Percentiles rank a stretch among this genome's conserved stretches.
These are phyloP conservation scores for Leuciscus waleckii DNA, from an alignment of 2,797 vertebrate species.

Conservation along the genomic window DNA sequence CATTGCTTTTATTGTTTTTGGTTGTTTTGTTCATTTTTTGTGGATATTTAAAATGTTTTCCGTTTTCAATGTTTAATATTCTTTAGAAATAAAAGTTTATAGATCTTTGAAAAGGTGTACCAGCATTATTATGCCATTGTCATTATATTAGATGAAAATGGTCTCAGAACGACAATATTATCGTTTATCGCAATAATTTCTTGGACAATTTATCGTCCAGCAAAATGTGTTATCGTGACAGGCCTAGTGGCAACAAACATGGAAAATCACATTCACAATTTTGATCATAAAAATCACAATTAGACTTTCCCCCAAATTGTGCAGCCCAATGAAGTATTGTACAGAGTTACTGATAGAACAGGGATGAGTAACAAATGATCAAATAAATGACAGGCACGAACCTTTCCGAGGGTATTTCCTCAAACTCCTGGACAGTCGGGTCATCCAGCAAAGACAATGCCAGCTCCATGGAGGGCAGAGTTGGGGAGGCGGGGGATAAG, in stretches of 20 bases:
- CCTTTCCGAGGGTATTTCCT: slow-evolving; percentile 33
- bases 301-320: background rate
- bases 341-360: background rate
- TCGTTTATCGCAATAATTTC: too few species aligned
- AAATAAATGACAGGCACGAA: background rate
- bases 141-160: too few species aligned
- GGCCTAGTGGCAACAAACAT: background rate
- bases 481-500: background rate
- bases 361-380: background rate
- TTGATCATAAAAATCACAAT: background rate
- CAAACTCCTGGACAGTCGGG: slow-evolving; percentile 2
- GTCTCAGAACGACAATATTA: too few species aligned
- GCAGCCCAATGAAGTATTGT: background rate
- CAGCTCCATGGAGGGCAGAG: slow-evolving; percentile 46
- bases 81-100: too few species aligned
- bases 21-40: too few species aligned
- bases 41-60: too few species aligned
- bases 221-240: too few species aligned
- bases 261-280: background rate
- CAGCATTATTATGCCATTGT: too few species aligned
- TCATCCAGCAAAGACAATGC: slow-evolving; percentile 57
- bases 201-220: too few species aligned
- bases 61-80: too few species aligned
- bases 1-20: too few species aligned
- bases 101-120: too few species aligned